Evolutionary conservation across 2,113 vertebrate genomes (phyloP), one percentile per base, ranked within the genome.

Genomic region (Apteryx mantelli): DNA sequence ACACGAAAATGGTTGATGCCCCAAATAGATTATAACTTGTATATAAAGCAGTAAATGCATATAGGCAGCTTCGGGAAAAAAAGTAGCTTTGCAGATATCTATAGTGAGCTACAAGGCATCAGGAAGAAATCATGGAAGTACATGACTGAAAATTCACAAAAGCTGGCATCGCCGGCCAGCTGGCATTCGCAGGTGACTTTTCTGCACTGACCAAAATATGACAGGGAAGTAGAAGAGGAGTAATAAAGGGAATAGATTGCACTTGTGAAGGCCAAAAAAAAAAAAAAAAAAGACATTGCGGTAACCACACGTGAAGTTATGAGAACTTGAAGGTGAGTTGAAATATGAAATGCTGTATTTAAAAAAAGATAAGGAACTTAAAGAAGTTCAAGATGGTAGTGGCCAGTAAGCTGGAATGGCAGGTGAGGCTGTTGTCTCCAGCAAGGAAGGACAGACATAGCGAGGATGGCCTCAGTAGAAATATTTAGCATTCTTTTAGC

Each of bases 201-300:
- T 65, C 48, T 32, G 4, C 13, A 17, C n/a, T 69, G 32, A 52
- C 17, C 1, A 1, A 76, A 86, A 42, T 34, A 9, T 0, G 1
- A 15, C 7, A 18, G 22, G 24, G 42, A 73, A 32, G 24, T 19
- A 82, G 46, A 40, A 38, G 30, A 53, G 48, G 75, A 46, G 32
- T 26, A 32, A 13, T 56, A 26, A 73, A 61, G 18, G 42, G 20
- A 53, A 7, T 52, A 0, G n/a, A 4, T 8, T 76, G 70, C 81
- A 40, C 32, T 70, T 9, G 55, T 50, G 26, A 78, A 76, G 38
- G 38, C 17, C 50, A n/a, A 60, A 63, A 69, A 58, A 17, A 30
- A 14, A 14, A 56, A 30, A 8, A 64, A 34, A 74, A 60, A 66
- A 73, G 32, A 19, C 28, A 66, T 82, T 9, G 10, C 32, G 28